Conservation (phyloP, 2,797 vertebrate genomes). For the Kryptopterus vitreolus region DNA sequence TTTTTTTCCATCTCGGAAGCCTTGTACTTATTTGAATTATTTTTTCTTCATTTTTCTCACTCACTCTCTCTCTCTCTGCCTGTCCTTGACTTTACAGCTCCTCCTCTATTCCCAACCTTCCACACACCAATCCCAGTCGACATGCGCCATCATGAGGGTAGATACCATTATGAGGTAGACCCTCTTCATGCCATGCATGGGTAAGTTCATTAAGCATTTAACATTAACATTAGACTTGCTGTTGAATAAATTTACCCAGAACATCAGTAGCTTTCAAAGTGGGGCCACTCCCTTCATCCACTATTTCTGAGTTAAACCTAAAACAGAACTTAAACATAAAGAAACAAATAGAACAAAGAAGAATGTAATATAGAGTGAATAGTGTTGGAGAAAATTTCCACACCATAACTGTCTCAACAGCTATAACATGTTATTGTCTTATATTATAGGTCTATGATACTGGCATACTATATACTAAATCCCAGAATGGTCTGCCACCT, state of each 20-base stretch:
- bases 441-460: constrained; percentile 52
- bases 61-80: constrained; percentile 34
- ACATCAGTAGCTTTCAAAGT: constrained; percentile 5
- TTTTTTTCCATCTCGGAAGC: constrained; percentile 43
- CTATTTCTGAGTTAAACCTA: neutral
- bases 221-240: neutral
- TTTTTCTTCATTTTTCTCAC: neutral
- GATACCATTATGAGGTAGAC: constrained; percentile 95
- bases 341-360: constrained; percentile 11
- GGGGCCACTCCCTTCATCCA: constrained; percentile 5
- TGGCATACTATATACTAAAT: constrained; percentile 41
- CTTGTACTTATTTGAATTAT: constrained; percentile 47
- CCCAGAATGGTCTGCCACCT: constrained; percentile 31
- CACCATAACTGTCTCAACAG: constrained; percentile 31
- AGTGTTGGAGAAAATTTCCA: constrained; percentile 46
- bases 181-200: constrained; percentile 89
- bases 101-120: constrained; percentile 90
- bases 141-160: constrained; percentile 94
- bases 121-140: constrained; percentile 93
- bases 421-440: constrained; percentile 47
- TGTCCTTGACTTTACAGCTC: constrained; percentile 73
- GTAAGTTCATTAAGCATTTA: constrained; percentile 73
- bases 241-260: neutral
- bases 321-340: neutral
- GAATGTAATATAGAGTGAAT: constrained; percentile 22